Evolutionary conservation across 2,888 invertebrate species (phyloP).

Genomic region (Meganola albula): DNA sequence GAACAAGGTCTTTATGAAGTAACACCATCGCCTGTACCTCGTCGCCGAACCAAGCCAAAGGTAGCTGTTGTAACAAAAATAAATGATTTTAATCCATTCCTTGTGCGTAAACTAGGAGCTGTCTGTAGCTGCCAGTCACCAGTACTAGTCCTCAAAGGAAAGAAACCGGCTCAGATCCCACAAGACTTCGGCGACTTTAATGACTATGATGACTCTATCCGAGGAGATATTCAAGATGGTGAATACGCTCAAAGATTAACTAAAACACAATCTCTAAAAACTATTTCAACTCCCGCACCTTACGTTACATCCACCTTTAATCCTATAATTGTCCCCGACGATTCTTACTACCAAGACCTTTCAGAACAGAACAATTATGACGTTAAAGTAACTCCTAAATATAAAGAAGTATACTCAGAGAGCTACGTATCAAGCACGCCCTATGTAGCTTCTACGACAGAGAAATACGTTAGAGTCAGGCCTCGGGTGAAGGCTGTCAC

Average conservation of each 20-base stretch:
- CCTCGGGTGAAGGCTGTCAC: conserved; percentile 60
- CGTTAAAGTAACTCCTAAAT: conserved; percentile 43
- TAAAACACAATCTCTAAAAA: conserved; percentile 25
- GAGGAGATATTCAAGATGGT: conserved; percentile 47
- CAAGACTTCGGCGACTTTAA: conserved; percentile 48
- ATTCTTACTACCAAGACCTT: conserved; percentile 67
- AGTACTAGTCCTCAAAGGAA: conserved; percentile 69
- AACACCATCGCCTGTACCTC: conserved; percentile 42
- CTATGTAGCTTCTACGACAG: conserved; percentile 42
- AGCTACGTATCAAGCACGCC: conserved; percentile 53
- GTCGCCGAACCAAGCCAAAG: conserved; percentile 62
- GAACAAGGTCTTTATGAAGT: conserved; percentile 62
- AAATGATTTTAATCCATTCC: conserved; percentile 83
- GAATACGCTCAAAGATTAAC: conserved; percentile 46
- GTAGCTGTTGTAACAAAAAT: conserved; percentile 81
- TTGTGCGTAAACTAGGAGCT: conserved; percentile 83
- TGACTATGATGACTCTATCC: conserved; percentile 44
- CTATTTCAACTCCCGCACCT: conserved; percentile 38
- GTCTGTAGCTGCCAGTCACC: conserved; percentile 84
- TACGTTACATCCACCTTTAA: conserved; percentile 58
- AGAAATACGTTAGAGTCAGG: conserved; percentile 48
- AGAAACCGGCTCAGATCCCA: conserved; percentile 49
- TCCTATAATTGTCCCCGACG: conserved; percentile 72
- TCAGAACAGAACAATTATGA: conserved; percentile 47
- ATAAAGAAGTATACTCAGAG: conserved; percentile 37